Evolutionary conservation across 2,797 vertebrate species (phyloP), one percentile per base, ranked within the genome.

Genomic region (Lepilemur septentrionalis): DNA sequence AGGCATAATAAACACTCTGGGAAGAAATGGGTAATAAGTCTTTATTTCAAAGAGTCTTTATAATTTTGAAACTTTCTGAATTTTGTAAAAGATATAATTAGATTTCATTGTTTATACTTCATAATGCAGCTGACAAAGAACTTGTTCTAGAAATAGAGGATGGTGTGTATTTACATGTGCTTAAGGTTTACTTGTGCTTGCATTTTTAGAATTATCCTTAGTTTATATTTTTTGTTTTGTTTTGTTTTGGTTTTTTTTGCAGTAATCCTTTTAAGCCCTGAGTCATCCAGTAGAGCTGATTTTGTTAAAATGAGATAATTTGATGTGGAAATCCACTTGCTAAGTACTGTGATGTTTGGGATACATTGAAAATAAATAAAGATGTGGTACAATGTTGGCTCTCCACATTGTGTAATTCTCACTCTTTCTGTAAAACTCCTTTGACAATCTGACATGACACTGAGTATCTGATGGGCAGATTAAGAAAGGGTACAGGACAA

Each of bases 291-390:
- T 72, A 86, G 78, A 57, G 4, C 15, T 70, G 41, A 73, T 75
- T 65, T 83, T 89, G 80, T 94, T 84, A 84, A 81, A 67, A 63
- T 48, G 18, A 75, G 41, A 72, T 67, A 91, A 72, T 94, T 55
- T 41, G 70, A 23, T 86, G 52, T 43, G 11, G 46, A 94, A 95
- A 81, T 48, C 32, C 35, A 93, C 32, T 72, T 63, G 22, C 12
- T 94, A 91, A 83, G 32, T 48, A 41, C 48, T 67, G 2, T 61
- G 81, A 67, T 59, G 7, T 30, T 93, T 82, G 23, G 78, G 50
- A 41, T 91, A 95, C 72, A 38, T 32, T 35, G 17, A 67, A 81
- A 92, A 28, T 57, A 94, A 63, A 59, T 82, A 32, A 85, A 70
- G 55, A 52, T n/a, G 50, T 75, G 18, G 6, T 52, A 76, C 46